These are phyloP conservation scores for Galeopsomyia nigrocyanea DNA, from an alignment of 2,888 invertebrate species.

Conservation along the genomic window DNA sequence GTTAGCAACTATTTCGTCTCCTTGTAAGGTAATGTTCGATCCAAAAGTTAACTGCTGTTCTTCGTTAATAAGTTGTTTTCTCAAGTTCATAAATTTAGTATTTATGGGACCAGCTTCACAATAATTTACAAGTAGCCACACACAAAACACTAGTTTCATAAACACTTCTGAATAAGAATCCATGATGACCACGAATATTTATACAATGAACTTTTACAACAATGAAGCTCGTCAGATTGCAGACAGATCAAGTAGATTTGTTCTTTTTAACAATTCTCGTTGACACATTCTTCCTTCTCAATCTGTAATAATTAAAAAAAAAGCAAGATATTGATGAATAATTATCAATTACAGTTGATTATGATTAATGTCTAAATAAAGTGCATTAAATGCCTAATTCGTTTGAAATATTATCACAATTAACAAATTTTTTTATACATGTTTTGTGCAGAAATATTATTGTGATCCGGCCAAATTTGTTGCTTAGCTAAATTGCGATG, in stretches of 20 bases:
- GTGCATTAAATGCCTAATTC: too few relatives aligned
- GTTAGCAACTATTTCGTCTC: slow-evolving; percentile 72
- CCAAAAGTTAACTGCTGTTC: slow-evolving; percentile 72
- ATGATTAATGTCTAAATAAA: too few relatives aligned
- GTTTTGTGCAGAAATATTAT: too few relatives aligned
- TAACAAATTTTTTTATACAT: too few relatives aligned
- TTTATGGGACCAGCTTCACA: neutral
- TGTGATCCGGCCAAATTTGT: too few relatives aligned
- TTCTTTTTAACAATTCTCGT: neutral
- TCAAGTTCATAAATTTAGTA: slow-evolving; percentile 56
- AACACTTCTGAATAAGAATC: too few relatives aligned
- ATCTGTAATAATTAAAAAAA: neutral
- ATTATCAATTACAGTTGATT: neutral
- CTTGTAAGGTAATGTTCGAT: slow-evolving; percentile 69
- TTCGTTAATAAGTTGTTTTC: slow-evolving; percentile 69
- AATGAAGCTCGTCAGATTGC: neutral
- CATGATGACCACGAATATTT: too few relatives aligned
- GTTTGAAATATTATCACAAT: too few relatives aligned
- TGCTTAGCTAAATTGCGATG: too few relatives aligned
- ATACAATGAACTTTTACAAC: too few relatives aligned
- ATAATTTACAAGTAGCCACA: neutral
- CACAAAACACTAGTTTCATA: too few relatives aligned
- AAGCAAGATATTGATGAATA: neutral
- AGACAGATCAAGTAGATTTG: too few relatives aligned
- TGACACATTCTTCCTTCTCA: neutral